These are phyloP conservation scores for Athetis lepigone DNA, from an alignment of 2,888 invertebrate genomes.

Conservation along the genomic window DNA sequence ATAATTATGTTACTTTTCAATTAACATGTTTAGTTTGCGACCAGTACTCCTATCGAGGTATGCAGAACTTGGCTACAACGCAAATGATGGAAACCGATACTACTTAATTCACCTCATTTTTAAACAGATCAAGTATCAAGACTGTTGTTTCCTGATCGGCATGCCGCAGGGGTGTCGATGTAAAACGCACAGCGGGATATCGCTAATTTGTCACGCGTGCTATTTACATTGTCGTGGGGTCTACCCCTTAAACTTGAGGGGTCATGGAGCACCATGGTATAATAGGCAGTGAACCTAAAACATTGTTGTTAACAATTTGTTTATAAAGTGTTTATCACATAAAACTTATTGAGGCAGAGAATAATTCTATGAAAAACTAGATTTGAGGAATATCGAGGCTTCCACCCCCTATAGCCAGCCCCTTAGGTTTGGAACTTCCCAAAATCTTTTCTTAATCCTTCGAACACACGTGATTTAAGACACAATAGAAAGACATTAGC, in stretches of 20 bases:
- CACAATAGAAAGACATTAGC: too few relatives aligned
- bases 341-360: background rate
- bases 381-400: too few relatives aligned
- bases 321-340: slow-evolving; percentile 8
- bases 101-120: background rate
- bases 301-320: slow-evolving; percentile 38
- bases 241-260: slow-evolving; percentile 12
- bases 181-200: slow-evolving; percentile 72
- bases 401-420: too few relatives aligned
- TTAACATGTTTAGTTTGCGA: too few relatives aligned
- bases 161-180: slow-evolving; percentile 66
- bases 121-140: slow-evolving; percentile 61
- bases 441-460: too few relatives aligned
- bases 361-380: too few relatives aligned
- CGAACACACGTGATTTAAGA: too few relatives aligned
- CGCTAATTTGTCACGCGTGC: slow-evolving; percentile 79
- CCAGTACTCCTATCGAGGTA: too few relatives aligned
- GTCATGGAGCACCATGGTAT: slow-evolving; percentile 9
- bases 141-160: slow-evolving; percentile 3
- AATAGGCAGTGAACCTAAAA: slow-evolving; percentile 35
- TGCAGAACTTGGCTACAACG: too few relatives aligned
- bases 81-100: background rate
- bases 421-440: too few relatives aligned
- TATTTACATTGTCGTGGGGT: slow-evolving; percentile 57
- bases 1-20: too few relatives aligned